Base-by-base conservation (phyloP, 2,888 invertebrate genomes). In the Coelopa pilipes region DNA sequence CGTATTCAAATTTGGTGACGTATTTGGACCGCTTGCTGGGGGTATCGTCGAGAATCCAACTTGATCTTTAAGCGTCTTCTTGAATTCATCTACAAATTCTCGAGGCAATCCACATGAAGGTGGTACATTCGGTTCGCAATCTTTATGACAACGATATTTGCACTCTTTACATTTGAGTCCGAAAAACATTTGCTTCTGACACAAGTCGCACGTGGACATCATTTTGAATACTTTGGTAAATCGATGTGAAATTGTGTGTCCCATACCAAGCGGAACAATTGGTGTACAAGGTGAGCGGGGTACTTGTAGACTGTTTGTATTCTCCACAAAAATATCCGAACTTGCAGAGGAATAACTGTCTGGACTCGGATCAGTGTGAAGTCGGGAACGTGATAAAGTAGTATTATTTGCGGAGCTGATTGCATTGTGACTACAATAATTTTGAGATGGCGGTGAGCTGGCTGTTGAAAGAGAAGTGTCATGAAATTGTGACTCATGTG, bases 151-250 rank as follows among this genome's bases (percentile, higher is more conserved):
- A 50, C 86, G 95, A 85, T 95, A 97, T 90, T 96, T 97, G 91
- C 97, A 98, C 88, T 97, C 96, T 87, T 94, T 96, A 88, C 97
- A 98, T 88, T 95, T 96, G 80, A 95, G 90, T 11, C 93, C 94
- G 85, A 95, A 93, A 80, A 95, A 92, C 92, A 96, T 94, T 87
- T 94, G 95, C 84, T 94, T 95, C 81, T 93, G 93, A 88, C 97
- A 97, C 84, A 93, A 93, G 88, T 96, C 95, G 88, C 97, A 97
- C 1, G 94, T 94, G 71, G 95, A 93, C 88, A 95, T 93, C 90
- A 95, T 91, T 88, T 95, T 96, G 88, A 96, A 93, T 49, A 93
- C 94, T 89, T 94, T 96, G 73, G 93, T 92, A 88, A 97, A 97
- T 75, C 96, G 92, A 89, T 97, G 97, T 79, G 94, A 92, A 84